Evolutionary conservation across 2,888 invertebrate genomes (phyloP).

Genomic region (Eristalinus sepulchralis): DNA sequence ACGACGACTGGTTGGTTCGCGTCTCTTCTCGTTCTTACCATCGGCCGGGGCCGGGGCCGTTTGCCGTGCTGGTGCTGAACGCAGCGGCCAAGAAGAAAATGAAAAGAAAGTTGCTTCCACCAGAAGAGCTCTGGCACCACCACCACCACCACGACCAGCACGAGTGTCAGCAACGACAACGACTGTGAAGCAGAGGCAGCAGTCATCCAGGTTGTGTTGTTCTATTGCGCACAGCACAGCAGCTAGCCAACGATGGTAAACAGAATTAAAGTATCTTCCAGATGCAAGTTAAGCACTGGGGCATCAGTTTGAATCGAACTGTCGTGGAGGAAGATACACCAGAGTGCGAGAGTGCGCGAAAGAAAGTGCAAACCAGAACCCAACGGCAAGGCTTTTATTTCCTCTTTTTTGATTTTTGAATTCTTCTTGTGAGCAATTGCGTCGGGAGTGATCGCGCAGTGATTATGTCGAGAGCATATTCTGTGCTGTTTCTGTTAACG

Average conservation of each 20-base stretch:
- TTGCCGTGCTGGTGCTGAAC: too few species aligned
- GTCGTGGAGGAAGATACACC: constrained; percentile 66
- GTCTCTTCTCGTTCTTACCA: constrained; percentile 24
- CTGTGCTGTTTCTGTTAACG: constrained; percentile 36
- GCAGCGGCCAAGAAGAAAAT: constrained; percentile 51
- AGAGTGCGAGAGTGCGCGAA: constrained; percentile 30
- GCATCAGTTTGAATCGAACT: constrained; percentile 67
- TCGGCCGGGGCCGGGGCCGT: neutral
- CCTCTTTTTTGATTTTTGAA: neutral
- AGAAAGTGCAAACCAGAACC: constrained; percentile 52
- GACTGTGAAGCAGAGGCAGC: neutral
- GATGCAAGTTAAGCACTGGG: constrained; percentile 62
- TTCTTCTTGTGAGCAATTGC: constrained; percentile 2
- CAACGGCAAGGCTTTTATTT: constrained; percentile 1
- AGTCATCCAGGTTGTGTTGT: constrained; percentile 18
- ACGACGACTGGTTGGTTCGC: constrained; percentile 22
- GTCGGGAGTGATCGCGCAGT: neutral
- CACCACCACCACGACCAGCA: constrained; percentile 22
- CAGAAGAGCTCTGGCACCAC: constrained; percentile 33
- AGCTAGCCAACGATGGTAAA: constrained; percentile 43
- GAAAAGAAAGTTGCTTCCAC: constrained; percentile 68
- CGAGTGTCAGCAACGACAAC: neutral
- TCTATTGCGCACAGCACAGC: constrained; percentile 34
- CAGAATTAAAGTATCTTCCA: constrained; percentile 64
- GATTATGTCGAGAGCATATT: constrained; percentile 27